These are phyloP conservation scores for Harlomillsia oculata DNA, from an alignment of 1,140 invertebrate genomes.

Conservation along the genomic window DNA sequence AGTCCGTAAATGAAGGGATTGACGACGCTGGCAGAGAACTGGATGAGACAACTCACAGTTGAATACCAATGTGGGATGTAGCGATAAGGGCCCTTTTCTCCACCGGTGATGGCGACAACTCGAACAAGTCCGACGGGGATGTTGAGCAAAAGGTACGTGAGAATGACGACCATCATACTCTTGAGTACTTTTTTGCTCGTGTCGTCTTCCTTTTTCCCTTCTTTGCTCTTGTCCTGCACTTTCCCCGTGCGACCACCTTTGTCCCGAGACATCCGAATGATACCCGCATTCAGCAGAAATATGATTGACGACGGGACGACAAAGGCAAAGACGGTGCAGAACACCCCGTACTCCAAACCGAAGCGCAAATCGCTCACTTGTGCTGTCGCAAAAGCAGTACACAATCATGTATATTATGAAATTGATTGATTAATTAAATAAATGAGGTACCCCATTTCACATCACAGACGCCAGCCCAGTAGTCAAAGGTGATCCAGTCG, in stretches of 20 bases:
- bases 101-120: not conserved
- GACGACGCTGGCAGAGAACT: slow-evolving; percentile 13
- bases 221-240: not conserved
- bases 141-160: slow-evolving; percentile 14
- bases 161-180: slow-evolving; percentile 20
- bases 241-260: slow-evolving; percentile 14
- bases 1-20: slow-evolving; percentile 25
- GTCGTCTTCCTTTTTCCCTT: not conserved
- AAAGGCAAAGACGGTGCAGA: slow-evolving; percentile 7
- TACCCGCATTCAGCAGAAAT: slow-evolving; percentile 2
- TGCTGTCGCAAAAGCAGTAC: not conserved
- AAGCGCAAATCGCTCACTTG: not conserved
- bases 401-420: not conserved
- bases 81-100: not conserved
- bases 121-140: slow-evolving; percentile 6
- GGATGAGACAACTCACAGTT: not conserved
- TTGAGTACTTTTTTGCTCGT: slow-evolving; percentile 17
- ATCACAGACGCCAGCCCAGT: slow-evolving; percentile 12
- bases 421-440: too few relatives aligned
- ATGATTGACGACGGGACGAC: slow-evolving; percentile 6
- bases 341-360: not conserved
- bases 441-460: slow-evolving; percentile 4
- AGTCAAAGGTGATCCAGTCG: slow-evolving; percentile 9
- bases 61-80: slow-evolving; percentile 6
- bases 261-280: slow-evolving; percentile 11